Base-by-base conservation (phyloP, 2,888 invertebrate species). In the Antheraea assamensis region DNA sequence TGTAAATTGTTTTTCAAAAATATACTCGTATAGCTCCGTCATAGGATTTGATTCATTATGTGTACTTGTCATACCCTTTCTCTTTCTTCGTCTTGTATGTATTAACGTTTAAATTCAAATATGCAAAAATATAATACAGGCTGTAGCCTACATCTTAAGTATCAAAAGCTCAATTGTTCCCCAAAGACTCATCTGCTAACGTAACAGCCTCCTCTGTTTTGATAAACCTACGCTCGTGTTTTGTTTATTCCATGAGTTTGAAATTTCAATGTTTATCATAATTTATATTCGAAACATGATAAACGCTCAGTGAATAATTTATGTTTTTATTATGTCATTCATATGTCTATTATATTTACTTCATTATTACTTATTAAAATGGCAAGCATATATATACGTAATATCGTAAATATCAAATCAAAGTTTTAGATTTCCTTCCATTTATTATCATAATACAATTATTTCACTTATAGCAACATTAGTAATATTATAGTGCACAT, bases 231-330 rank as follows among this genome's bases (percentile, higher is more conserved):
- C 61, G 27, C 61, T 15, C 30, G 17, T 71, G 52, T 55, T 52
- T 52, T 71, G 52, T 31, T 71, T 71, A 71, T 55, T 55, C 31
- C n/a, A 52, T 71, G 72, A 73, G 72, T 66, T 68, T 71, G 61
- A 76, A 77, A 74, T 77, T 78, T 35, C 64, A 74, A 76, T 74
- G 75, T 73, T 75, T 75, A 78, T 77, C 75, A 71, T 72, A 76
- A 75, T 74, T 17, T 13, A 70, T 71, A 74, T 73, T 71, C 71
- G 58, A 73, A 73, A n/a, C 17, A 70, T 61, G 55, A 71, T 73
- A 72, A 70, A 66, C 49, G 17, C 64, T 73, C 19, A 31, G 31
- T 21, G 31, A 76, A 74, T 74, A 74, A 75, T 70, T 58, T 58
- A 24, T 13, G n/a, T n/a, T n/a, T n/a, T n/a, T n/a, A n/a, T n/a